Evolutionary conservation across 2,888 invertebrate genomes (phyloP), one percentile per base, ranked within the genome.

Genomic region (Drosophila imparisetae): DNA sequence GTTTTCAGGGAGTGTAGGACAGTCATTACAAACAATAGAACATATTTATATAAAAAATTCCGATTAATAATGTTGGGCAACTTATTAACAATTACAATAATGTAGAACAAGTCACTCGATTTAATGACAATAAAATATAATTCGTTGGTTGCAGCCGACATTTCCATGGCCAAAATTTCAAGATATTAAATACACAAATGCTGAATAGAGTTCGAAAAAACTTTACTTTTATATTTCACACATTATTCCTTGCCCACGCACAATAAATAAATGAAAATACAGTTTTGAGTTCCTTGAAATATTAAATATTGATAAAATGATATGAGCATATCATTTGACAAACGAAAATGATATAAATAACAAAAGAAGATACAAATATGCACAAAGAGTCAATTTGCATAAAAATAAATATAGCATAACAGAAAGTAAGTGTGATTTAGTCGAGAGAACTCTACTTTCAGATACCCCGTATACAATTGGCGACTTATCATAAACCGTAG

Each of bases 311-410:
- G 13, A 29, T 34, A 40, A 60, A 50, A 27, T 38, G 11, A 15
- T 21, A 10, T 38, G 24, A 24, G 27, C 11, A 60, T 57, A 38
- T 53, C 40, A n/a, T 40, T 62, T 57, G 67, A 38, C 18, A 50
- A 67, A 52, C 30, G 27, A 29, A 63, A 54, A 59, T 45, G 38
- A 50, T 55, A 75, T 55, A 60, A 57, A 62, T 59, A 45, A 38
- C 13, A 30, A 24, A 40, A n/a, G 49, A 32, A 21, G 1, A 13
- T 30, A 30, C 32, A 55, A 45, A 72, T 57, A 48, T 66, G 49
- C 60, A 53, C 38, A 60, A 63, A 72, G 65, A 21, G 21, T 53
- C 34, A 50, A 83, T 88, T 86, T 88, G 75, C 83, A 88, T 83
- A 75, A 78, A 78, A 74, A 66, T 27, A 60, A 57, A 63, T 34